Conservation (phyloP, 2,888 invertebrate genomes). For the Gastrophysa polygoni region DNA sequence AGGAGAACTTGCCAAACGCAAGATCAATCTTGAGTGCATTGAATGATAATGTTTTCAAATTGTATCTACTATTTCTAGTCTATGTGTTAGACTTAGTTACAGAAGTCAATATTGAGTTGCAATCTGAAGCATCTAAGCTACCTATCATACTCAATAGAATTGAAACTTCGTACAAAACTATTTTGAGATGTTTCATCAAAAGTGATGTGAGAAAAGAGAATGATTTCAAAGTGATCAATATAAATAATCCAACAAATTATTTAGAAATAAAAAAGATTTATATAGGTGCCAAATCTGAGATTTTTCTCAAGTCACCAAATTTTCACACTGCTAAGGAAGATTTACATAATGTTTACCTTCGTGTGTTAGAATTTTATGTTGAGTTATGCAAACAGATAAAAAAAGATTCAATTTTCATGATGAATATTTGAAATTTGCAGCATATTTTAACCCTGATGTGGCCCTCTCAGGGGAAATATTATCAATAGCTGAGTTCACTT, state of each 20-base stretch:
- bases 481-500: slow-evolving; percentile 19
- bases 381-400: background rate
- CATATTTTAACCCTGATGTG: slow-evolving; percentile 9
- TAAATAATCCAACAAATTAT: slow-evolving; percentile 6
- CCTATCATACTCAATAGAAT: slow-evolving; percentile 8
- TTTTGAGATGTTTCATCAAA: slow-evolving; percentile 11
- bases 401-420: slow-evolving; percentile 17
- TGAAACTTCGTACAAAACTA: slow-evolving; percentile 4
- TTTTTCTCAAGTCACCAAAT: background rate
- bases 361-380: slow-evolving; percentile 5
- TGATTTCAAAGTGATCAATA: background rate
- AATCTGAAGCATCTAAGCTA: slow-evolving; percentile 11
- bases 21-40: slow-evolving; percentile 4
- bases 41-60: background rate
- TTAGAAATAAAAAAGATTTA: slow-evolving; percentile 5
- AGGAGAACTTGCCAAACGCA: slow-evolving; percentile 5
- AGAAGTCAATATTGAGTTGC: slow-evolving; percentile 9
- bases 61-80: slow-evolving; percentile 10
- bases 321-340: background rate
- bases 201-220: background rate
- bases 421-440: slow-evolving; percentile 15
- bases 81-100: slow-evolving; percentile 8
- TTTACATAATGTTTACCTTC: slow-evolving; percentile 13
- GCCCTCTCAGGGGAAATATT: background rate
- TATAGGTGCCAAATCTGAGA: slow-evolving; percentile 15